phyloP scores from a whole-genome alignment of 2,113 vertebrate species.

The Pitta sordida region DNA sequence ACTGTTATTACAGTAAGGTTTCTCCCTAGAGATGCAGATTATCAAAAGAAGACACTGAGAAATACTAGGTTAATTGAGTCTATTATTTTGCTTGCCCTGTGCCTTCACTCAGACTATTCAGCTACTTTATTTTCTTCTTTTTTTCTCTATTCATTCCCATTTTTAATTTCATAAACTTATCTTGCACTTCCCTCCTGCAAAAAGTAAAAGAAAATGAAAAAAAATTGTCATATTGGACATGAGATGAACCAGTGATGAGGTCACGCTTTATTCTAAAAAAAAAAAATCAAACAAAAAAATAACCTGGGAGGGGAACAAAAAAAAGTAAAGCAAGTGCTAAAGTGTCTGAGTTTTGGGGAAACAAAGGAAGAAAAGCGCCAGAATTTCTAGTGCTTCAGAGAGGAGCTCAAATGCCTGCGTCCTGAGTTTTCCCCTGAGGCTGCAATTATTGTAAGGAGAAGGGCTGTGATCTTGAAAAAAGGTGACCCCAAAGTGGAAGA shows the following conservation, averaged over 20 bases:
- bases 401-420: rapidly evolving
- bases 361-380: not conserved
- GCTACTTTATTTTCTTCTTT: not conserved
- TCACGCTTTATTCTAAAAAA: not conserved
- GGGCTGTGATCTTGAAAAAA: not conserved
- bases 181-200: rapidly evolving
- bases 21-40: not conserved
- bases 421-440: not conserved
- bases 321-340: not conserved
- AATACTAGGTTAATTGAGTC: not conserved
- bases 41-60: not conserved
- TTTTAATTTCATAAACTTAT: not conserved
- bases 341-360: not conserved
- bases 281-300: not conserved
- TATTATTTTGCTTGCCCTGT: not conserved
- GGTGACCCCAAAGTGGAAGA: not conserved
- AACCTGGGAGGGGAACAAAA: rapidly evolving
- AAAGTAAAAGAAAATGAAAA: not conserved
- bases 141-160: not conserved
- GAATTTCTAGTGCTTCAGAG: not conserved
- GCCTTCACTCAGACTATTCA: not conserved
- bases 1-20: not conserved
- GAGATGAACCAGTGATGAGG: not conserved
- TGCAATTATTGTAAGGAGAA: not conserved
- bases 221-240: not conserved